Evolutionary conservation across 2,888 invertebrate genomes (phyloP), one percentile per base, ranked within the genome.

Genomic region (Cantharis rustica): DNA sequence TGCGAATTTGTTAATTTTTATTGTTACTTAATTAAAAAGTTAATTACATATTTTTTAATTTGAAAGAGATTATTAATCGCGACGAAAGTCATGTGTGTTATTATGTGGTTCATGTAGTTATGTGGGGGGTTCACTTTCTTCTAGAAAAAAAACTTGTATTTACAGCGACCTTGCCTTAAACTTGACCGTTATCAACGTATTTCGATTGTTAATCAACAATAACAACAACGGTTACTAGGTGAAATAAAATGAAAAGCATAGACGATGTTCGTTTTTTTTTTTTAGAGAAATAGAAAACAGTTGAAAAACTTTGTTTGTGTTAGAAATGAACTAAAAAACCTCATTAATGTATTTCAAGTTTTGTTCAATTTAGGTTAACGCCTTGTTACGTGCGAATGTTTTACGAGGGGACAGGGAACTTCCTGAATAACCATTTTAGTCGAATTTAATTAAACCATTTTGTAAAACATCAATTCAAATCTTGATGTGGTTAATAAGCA

Each of bases 91-190:
- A n/a, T 66, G 64, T 66, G n/a, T 66, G 64, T 13, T 66, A 16
- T 64, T 64, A 64, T 64, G 16, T 64, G 64, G 64, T 64, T 20
- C 64, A 64, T n/a, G 20, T 5, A 23, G 9, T 23, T 23, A 66
- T 2, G 20, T n/a, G 23, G 47, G 47, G 17, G 64, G 64, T 20
- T 66, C 64, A 66, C 64, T 66, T 66, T 66, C 64, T 66, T 66
- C 17, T n/a, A 23, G 20, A 13, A 66, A 23, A 23, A 64, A 66
- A 66, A 66, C 64, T 66, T 66, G 64, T 66, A 23, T 66, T 47
- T n/a, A 47, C 47, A 66, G 23, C 64, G 64, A 66, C 64, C 64
- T 66, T 66, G 64, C 64, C 64, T 66, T 66, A 66, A 66, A 66
- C 64, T 66, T 66, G 64, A 66, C 23, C 23, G 20, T 66, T 66